These are phyloP conservation scores for Phalloptychus januarius DNA, from an alignment of 2,797 vertebrate species.

Conservation along the genomic window DNA sequence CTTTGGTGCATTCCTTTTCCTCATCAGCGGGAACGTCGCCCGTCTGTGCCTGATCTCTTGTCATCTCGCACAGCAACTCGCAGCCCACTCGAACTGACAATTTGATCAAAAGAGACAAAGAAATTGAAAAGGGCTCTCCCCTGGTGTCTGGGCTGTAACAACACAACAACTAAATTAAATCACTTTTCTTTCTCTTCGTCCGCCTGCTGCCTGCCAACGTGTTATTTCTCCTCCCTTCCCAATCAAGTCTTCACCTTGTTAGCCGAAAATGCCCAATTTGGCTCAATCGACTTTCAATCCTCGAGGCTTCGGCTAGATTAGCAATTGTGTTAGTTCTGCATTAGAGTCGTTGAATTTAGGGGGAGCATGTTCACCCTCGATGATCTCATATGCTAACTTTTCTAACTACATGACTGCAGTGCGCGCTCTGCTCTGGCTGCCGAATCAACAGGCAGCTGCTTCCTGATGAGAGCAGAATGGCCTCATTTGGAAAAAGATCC, in stretches of 20 bases:
- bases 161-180: conserved; percentile 77
- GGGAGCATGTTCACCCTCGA: conserved; percentile 40
- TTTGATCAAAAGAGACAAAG: conserved; percentile 76
- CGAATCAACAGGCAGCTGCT: conserved; percentile 2
- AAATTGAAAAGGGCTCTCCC: conserved; percentile 74
- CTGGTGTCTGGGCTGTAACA: conserved; percentile 68
- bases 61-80: conserved; percentile 58
- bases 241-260: conserved; percentile 73
- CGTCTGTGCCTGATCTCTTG: conserved; percentile 57
- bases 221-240: conserved; percentile 47
- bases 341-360: conserved; percentile 55
- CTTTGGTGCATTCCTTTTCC: conserved; percentile 47
- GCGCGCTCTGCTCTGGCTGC: conserved; percentile 13
- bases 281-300: conserved; percentile 70
- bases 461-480: conserved; percentile 14
- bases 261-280: conserved; percentile 72
- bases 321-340: conserved; percentile 59
- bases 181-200: conserved; percentile 63
- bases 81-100: conserved; percentile 69
- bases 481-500: background rate
- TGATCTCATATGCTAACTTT: conserved; percentile 46
- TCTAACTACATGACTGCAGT: conserved; percentile 33
- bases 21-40: conserved; percentile 41
- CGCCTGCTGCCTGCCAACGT: conserved; percentile 59
- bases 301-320: conserved; percentile 65